Evolutionary conservation across 2,888 invertebrate species (phyloP), one percentile per base, ranked within the genome.

Genomic region (Drosophila incognita): DNA sequence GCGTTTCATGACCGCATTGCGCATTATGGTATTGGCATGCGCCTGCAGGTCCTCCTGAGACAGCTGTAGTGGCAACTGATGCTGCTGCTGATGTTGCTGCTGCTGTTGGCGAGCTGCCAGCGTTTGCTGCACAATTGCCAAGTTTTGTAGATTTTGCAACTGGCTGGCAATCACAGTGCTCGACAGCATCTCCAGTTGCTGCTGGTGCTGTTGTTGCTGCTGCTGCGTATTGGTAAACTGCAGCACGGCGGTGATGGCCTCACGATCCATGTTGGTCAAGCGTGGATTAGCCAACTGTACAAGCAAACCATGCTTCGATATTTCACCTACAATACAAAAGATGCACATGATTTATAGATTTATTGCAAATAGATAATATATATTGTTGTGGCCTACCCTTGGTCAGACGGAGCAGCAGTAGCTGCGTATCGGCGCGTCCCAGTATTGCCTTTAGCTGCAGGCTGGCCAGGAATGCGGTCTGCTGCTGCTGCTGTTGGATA

Each of bases 1-100:
- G 31, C 92, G 92, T 56, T 93, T 93, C 63, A 93, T 89, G 56
- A 92, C 87, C n/a, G 92, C 92, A 80, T 93, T 92, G 42, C 93
- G 92, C 90, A 92, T 92, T 59, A 92, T 93, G 15, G 84, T 78
- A 67, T 92, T 92, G 7, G 92, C 91, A 80, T 92, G 93, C 1
- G 91, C 89, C 65, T 92, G 91, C 35, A 92, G 67, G 62, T 93
- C 92, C 73, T 93, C 92, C 35, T 92, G 93, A 0, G 91, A 86
- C 36, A 92, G 57, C 49, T 67, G 61, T 29, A 51, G 51, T 10
- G 59, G 69, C 36, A 56, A 38, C 13, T 35, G 56, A 27, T 69
- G 74, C 8, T 54, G 68, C 24, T 83, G 75, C 2, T 63, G 79
- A 31, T 74, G 88, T 3, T 82, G 71, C 3, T 27, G 86, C 49